Evolutionary conservation across 2,888 invertebrate species (phyloP).

Genomic region (Arge pagana): DNA sequence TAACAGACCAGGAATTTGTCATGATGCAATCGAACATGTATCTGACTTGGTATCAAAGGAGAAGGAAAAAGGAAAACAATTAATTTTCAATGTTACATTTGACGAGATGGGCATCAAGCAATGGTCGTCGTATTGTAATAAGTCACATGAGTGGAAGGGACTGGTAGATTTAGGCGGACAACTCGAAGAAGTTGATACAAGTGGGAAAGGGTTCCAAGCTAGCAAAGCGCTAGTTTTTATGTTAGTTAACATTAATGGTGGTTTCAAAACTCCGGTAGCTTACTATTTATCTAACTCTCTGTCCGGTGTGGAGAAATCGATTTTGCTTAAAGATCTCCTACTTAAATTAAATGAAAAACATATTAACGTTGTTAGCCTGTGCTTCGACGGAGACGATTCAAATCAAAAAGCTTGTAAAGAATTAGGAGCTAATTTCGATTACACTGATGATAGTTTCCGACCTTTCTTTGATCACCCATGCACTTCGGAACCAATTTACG

Average conservation of each 20-base stretch:
- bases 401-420: constrained; percentile 14
- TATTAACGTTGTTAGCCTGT: constrained; percentile 9
- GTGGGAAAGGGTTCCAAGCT: neutral
- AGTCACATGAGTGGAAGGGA: neutral
- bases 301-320: neutral
- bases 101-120: constrained; percentile 16
- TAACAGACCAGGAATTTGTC: constrained; percentile 24
- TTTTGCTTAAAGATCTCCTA: neutral
- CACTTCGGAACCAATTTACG: constrained; percentile 6
- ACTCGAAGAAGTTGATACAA: neutral
- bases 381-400: constrained; percentile 15
- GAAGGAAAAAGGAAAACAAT: constrained; percentile 1
- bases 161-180: neutral
- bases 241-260: neutral
- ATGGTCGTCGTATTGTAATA: constrained; percentile 7
- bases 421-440: constrained; percentile 21
- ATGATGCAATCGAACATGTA: constrained; percentile 17
- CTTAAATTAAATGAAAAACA: constrained; percentile 6
- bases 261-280: neutral
- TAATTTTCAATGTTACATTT: constrained; percentile 13
- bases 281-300: neutral
- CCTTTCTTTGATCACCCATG: constrained; percentile 12
- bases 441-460: constrained; percentile 3
- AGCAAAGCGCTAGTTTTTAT: constrained; percentile 3
- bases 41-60: constrained; percentile 6